Base-by-base conservation (phyloP, 2,888 invertebrate genomes). In the Caenorhabditis sp. region DNA sequence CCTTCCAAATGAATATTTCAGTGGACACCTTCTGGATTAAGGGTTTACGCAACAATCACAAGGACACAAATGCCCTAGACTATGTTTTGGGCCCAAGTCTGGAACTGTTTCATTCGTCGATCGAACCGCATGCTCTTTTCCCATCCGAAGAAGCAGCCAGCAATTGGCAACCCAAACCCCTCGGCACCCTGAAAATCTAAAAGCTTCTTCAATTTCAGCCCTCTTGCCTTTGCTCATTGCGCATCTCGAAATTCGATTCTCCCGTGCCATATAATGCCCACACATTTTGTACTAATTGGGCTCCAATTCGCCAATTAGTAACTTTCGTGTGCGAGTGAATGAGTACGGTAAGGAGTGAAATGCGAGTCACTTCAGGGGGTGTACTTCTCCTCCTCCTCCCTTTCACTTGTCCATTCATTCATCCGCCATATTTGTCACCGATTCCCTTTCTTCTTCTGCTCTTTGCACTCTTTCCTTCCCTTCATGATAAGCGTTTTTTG, bases 241-340 rank as follows among this genome's bases (percentile, higher is more conserved):
- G 9, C 40, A 40, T 37, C 37, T 9, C 37, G 74, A 51, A 74
- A 74, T 67, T 50, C 56, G 74, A 74, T 11, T 53, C n/a, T n/a
- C n/a, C n/a, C 71, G 37, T 3, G 35, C 51, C 50, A n/a, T 44
- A 51, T 50, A 50, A 64, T 60, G 61, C 76, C 76, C 76, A 76
- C 76, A 76, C 76, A 76, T 65, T 67, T 47, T 76, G 76, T 61
- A 67, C 76, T 76, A 76, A 76, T 76, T 76, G 76, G 76, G 22
- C 32, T 76, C 76, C 55, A 40, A 67, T 76, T 76, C 35, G 28
- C 76, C 58, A 67, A 68, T 67, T 76, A 76, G 32, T 32, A 4
- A 9, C 9, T 9, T 9, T 32, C 32, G 5, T 9, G 4, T 32
- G 22, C 24, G 11, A 15, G 28, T 22, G 6, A 9, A 6, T 18